Conservation (phyloP, 2,113 vertebrate genomes). For the Pimephales promelas region DNA sequence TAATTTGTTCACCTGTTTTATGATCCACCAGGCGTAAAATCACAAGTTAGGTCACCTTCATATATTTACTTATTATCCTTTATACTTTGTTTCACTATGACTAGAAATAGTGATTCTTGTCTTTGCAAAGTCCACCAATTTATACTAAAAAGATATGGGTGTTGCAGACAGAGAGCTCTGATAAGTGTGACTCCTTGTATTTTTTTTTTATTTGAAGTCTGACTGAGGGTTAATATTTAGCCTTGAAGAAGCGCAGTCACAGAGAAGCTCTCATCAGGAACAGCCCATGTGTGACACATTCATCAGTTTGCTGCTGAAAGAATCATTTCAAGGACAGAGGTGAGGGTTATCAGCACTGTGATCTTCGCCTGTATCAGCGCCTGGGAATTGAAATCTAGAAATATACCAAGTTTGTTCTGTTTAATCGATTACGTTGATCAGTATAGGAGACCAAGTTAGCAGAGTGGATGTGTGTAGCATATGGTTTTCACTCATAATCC, state of each 20-base stretch:
- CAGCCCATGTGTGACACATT: slow-evolving; percentile 59
- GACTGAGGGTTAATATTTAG: slow-evolving; percentile 42
- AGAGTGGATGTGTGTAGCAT: neutral
- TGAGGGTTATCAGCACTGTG: slow-evolving; percentile 42
- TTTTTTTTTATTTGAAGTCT: slow-evolving; percentile 47
- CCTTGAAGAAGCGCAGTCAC: slow-evolving; percentile 31
- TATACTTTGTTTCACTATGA: neutral
- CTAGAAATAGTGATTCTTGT: neutral
- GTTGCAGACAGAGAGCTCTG: neutral
- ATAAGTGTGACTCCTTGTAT: slow-evolving; percentile 26
- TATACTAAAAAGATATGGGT: neutral
- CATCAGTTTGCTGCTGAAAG: slow-evolving; percentile 52
- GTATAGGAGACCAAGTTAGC: slow-evolving; percentile 10
- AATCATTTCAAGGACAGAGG: slow-evolving; percentile 40
- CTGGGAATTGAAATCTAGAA: slow-evolving; percentile 51
- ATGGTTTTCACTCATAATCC: slow-evolving; percentile 12
- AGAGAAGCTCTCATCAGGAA: slow-evolving; percentile 44
- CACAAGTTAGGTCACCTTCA: neutral
- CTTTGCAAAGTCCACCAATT: neutral
- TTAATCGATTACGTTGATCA: slow-evolving; percentile 27
- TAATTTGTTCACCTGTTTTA: neutral
- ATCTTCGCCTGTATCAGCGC: slow-evolving; percentile 41
- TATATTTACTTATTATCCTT: neutral
- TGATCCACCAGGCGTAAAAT: neutral
- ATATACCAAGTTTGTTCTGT: slow-evolving; percentile 43